Evolutionary conservation across 2,113 vertebrate species (phyloP).

Genomic region (Platichthys flesus): DNA sequence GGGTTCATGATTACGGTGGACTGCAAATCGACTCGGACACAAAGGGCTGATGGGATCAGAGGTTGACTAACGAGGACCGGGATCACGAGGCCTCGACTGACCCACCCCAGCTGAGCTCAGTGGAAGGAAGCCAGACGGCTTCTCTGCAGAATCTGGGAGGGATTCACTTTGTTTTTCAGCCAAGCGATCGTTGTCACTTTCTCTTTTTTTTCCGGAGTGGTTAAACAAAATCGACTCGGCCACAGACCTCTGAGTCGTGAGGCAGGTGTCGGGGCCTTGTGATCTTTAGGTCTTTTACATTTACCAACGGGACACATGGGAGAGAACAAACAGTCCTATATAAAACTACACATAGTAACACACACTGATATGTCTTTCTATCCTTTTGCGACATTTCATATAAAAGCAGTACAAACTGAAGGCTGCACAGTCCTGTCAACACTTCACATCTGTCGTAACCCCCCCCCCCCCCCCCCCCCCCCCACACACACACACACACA

Average conservation of each 20-base stretch:
- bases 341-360: too few relatives aligned
- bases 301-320: slow-evolving; percentile 18
- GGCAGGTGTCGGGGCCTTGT: slow-evolving; percentile 27
- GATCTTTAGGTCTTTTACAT: slow-evolving; percentile 40
- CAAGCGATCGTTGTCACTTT: slow-evolving; percentile 1
- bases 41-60: slow-evolving; percentile 49
- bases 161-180: slow-evolving; percentile 13
- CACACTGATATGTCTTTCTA: too few relatives aligned
- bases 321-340: too few relatives aligned
- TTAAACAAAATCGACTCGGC: too few relatives aligned
- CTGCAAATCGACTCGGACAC: slow-evolving; percentile 45
- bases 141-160: slow-evolving; percentile 1
- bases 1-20: slow-evolving; percentile 16
- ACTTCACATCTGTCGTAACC: too few relatives aligned
- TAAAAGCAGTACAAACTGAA: too few relatives aligned
- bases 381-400: too few relatives aligned
- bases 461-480: too few relatives aligned
- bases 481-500: too few relatives aligned
- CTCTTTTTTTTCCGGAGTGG: too few relatives aligned
- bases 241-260: background rate
- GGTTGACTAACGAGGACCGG: slow-evolving; percentile 47
- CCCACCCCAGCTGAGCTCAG: slow-evolving; percentile 1
- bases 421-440: too few relatives aligned
- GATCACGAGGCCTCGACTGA: slow-evolving; percentile 49
- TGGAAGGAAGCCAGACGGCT: background rate